These are phyloP conservation scores for Adineta ricciae DNA, from an alignment of 2,888 invertebrate species.

Conservation along the genomic window DNA sequence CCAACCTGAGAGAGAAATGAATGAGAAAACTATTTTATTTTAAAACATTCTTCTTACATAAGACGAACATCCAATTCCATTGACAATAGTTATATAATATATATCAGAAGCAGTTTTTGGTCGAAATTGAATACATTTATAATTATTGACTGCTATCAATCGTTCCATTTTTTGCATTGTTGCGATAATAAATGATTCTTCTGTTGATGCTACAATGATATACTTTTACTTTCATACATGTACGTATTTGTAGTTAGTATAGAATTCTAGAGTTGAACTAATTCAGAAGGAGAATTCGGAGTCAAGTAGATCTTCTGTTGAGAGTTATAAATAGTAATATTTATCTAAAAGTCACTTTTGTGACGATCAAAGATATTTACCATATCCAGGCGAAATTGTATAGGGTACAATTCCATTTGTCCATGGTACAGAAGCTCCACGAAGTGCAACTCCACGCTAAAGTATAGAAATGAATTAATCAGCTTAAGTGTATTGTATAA, in stretches of 20 bases:
- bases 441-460: background rate
- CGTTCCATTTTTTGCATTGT: constrained; percentile 41
- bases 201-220: too few relatives aligned
- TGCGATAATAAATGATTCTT: constrained; percentile 36
- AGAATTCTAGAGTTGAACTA: too few relatives aligned
- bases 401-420: constrained; percentile 40
- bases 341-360: too few relatives aligned
- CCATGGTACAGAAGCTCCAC: constrained; percentile 35
- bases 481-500: too few relatives aligned
- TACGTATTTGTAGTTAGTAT: too few relatives aligned
- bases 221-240: too few relatives aligned
- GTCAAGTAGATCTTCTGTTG: too few relatives aligned
- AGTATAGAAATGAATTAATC: background rate
- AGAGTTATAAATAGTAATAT: too few relatives aligned
- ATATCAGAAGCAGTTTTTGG: constrained; percentile 54
- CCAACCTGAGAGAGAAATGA: background rate
- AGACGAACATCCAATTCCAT: constrained; percentile 27
- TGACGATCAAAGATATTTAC: constrained; percentile 30
- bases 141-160: constrained; percentile 48
- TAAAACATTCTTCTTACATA: background rate
- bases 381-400: constrained; percentile 36
- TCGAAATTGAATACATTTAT: constrained; percentile 60
- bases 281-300: too few relatives aligned
- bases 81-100: constrained; percentile 37
- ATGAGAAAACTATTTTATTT: too few relatives aligned